Evolutionary conservation across 2,113 vertebrate species (phyloP), one percentile per base, ranked within the genome.

Genomic region (Mirza zaza): DNA sequence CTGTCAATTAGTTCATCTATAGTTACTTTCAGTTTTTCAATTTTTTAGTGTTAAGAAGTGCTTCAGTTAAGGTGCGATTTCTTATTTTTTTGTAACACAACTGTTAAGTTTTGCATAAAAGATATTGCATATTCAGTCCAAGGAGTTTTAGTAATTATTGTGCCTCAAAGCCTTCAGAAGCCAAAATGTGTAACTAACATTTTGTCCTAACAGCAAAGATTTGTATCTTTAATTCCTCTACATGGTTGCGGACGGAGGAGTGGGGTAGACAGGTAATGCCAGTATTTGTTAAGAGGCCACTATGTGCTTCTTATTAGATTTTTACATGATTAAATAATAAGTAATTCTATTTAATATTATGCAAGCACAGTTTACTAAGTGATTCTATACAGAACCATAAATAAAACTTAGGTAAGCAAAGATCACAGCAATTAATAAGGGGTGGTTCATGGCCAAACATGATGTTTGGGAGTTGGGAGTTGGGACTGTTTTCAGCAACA

Each of bases 401-500:
- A 9, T 71, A 87, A 83, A 93, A 61, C 29, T 81, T 36, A 80
- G 42, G 91, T 75, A 70, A 96, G 39, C 65, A 89, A 89, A 57
- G 39, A 55, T 48, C n/a, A 76, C 20, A 95, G 32, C 34, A 77
- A 63, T 42, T 17, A 84, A 80, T 17, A 75, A 5, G 13, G n/a
- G 34, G 14, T 68, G 23, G 18, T 36, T 71, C 8, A 9, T 6
- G 42, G 85, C 52, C 36, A 36, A 85, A 57, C 73, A 48, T 0
- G 15, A 14, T 12, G 34, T 63, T 8, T 52, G 67, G 55, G 80
- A 77, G 9, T 13, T 48, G 18, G 42, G 27, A 21, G 17, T 23
- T 34, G 68, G 61, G n/a, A 63, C 55, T n/a, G 15, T n/a, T 27
- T 76, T 29, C 42, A 68, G 52, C 77, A 61, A 0, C 52, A 86